These are phyloP conservation scores for Melanerpes aurifrons DNA, from an alignment of 2,113 vertebrate species.

Conservation along the genomic window DNA sequence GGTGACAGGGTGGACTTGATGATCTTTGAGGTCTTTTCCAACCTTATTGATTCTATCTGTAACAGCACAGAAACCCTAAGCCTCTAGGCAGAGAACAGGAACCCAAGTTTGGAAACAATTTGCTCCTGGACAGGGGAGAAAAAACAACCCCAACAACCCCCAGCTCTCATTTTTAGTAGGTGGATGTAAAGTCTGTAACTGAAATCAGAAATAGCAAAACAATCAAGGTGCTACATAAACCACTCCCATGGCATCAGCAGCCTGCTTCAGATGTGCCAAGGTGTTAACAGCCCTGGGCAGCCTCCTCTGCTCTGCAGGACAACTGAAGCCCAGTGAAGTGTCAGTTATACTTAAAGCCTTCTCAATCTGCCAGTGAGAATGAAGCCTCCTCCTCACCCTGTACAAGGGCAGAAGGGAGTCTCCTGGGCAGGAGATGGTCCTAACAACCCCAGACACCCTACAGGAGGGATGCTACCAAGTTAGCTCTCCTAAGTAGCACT, in stretches of 20 bases:
- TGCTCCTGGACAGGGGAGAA: not conserved
- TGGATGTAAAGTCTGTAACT: constrained; percentile 5
- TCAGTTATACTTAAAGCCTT: not conserved
- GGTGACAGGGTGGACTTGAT: too few species aligned
- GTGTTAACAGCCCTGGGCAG: constrained; percentile 1
- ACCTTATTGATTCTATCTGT: not conserved
- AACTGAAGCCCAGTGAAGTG: constrained; percentile 8
- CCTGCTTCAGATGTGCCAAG: constrained; percentile 46
- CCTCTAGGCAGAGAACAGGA: not conserved
- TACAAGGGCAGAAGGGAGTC: not conserved
- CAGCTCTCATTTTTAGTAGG: not conserved
- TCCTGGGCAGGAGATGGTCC: constrained; percentile 7
- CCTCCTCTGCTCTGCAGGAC: constrained; percentile 10
- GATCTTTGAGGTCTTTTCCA: too few species aligned
- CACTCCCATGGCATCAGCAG: constrained; percentile 33
- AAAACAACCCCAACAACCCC: not conserved
- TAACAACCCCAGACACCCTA: constrained; percentile 42
- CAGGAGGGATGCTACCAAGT: not conserved
- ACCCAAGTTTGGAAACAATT: not conserved
- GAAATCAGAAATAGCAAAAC: constrained; percentile 16
- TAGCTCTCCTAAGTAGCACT: constrained; percentile 23
- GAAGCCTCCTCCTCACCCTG: not conserved
- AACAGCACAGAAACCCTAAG: not conserved
- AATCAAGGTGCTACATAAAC: not conserved
- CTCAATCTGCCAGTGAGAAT: constrained; percentile 27